Conservation (phyloP, 1,140 invertebrate species). For the Drosophila guanche region DNA sequence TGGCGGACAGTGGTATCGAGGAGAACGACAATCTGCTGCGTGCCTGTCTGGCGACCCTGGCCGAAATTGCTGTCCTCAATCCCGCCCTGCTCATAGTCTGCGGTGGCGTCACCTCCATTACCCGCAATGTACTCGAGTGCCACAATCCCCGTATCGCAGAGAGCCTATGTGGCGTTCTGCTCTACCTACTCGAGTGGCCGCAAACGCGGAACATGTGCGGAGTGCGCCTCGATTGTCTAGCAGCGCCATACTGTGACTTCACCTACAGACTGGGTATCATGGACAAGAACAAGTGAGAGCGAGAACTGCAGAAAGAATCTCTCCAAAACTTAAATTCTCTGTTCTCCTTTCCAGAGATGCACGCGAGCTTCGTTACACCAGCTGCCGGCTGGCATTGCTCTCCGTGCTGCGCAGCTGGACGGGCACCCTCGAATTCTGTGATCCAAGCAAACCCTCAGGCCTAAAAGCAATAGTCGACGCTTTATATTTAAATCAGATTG, state of each 20-base stretch:
- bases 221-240: slow-evolving; percentile 91
- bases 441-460: slow-evolving; percentile 88
- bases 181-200: slow-evolving; percentile 94
- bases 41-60: slow-evolving; percentile 92
- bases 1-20: slow-evolving; percentile 91
- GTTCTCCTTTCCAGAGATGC: slow-evolving; percentile 87
- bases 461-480: slow-evolving; percentile 93
- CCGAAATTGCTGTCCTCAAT: slow-evolving; percentile 94
- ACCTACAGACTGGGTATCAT: slow-evolving; percentile 88
- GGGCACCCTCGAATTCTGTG: slow-evolving; percentile 93
- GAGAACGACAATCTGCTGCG: slow-evolving; percentile 91
- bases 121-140: slow-evolving; percentile 91
- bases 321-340: background rate
- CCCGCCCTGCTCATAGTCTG: slow-evolving; percentile 90
- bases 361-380: slow-evolving; percentile 91
- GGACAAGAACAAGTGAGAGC: slow-evolving; percentile 85
- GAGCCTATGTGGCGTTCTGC: slow-evolving; percentile 92
- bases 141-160: slow-evolving; percentile 92
- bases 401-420: slow-evolving; percentile 95
- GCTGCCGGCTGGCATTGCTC: slow-evolving; percentile 92
- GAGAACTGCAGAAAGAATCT: background rate
- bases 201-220: slow-evolving; percentile 89
- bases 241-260: slow-evolving; percentile 96
- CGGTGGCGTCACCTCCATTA: slow-evolving; percentile 92
- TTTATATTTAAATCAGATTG: slow-evolving; percentile 92